A percentile compares a stretch with the other conserved stretches of the same genome.
These are phyloP conservation scores for Gymnocheta viridis DNA, from an alignment of 2,888 invertebrate genomes.

Conservation along the genomic window DNA sequence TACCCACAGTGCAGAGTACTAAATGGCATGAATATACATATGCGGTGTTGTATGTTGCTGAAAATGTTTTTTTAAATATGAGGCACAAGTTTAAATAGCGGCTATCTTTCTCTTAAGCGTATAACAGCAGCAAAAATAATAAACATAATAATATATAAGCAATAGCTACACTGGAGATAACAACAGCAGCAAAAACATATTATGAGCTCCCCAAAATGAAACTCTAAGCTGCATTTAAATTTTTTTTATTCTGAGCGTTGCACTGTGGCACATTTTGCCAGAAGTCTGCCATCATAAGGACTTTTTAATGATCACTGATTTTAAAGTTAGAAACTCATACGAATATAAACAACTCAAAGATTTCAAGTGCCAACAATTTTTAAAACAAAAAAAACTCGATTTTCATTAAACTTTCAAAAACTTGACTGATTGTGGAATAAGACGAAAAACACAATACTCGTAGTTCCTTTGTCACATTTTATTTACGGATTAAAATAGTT, in stretches of 20 bases:
- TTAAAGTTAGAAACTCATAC: no score
- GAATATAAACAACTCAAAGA: no score
- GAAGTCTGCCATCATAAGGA: no score
- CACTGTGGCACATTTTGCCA: no score
- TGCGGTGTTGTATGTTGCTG: background rate
- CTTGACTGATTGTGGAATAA: no score
- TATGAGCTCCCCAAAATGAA: slow-evolving; percentile 35
- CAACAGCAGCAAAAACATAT: slow-evolving; percentile 31
- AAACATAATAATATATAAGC: slow-evolving; percentile 41
- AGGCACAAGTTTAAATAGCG: slow-evolving; percentile 52
- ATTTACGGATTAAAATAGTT: no score
- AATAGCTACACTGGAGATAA: slow-evolving; percentile 3
- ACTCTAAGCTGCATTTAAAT: slow-evolving; percentile 5
- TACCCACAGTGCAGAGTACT: slow-evolving; percentile 48
- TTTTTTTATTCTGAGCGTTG: slow-evolving; percentile 21
- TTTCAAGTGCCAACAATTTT: no score
- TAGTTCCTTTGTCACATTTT: no score
- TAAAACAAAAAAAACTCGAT: no score
- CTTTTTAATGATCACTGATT: no score
- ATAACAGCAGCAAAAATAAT: slow-evolving; percentile 6
- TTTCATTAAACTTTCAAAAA: no score
- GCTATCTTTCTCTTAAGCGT: slow-evolving; percentile 31
- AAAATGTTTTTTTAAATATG: slow-evolving; percentile 17
- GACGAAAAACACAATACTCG: no score
- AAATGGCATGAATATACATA: background rate